Percentiles rank a stretch among this genome's conserved stretches.
phyloP scores from a whole-genome alignment of 2,797 vertebrate genomes.

The Holocentrus rufus region DNA sequence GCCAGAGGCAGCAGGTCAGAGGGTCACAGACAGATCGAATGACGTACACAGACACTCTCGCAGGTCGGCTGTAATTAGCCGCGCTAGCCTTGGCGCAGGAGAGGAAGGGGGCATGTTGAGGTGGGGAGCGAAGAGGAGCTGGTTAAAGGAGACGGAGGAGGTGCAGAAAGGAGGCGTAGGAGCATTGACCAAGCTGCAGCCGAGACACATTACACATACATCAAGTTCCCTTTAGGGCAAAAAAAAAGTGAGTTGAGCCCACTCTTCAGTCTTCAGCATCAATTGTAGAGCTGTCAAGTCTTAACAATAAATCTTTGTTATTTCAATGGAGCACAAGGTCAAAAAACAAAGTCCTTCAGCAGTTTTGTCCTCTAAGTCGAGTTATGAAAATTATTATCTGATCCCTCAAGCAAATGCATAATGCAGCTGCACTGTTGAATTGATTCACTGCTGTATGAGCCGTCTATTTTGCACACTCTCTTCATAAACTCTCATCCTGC shows the following conservation, averaged over 20 bases:
- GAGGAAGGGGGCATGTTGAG: slow-evolving; percentile 44
- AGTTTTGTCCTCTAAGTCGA: neutral
- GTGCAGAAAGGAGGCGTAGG: slow-evolving; percentile 7
- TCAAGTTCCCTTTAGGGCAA: neutral
- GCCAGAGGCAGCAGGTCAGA: slow-evolving; percentile 67
- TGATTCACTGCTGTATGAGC: slow-evolving; percentile 3
- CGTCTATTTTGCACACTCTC: neutral
- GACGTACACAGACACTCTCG: slow-evolving; percentile 48
- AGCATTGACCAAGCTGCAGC: neutral
- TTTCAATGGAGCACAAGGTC: neutral
- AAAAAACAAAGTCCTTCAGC: neutral
- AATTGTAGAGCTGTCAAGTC: neutral
- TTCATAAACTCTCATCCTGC: neutral
- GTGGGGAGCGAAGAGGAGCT: slow-evolving; percentile 29
- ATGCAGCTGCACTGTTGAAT: neutral
- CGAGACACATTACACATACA: neutral
- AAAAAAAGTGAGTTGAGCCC: neutral
- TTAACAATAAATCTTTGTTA: neutral
- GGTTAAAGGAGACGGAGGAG: neutral
- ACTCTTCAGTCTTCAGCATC: neutral
- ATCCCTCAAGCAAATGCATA: slow-evolving; percentile 8
- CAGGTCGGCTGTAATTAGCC: slow-evolving; percentile 70
- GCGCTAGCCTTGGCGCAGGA: slow-evolving; percentile 34
- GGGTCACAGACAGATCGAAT: slow-evolving; percentile 68
- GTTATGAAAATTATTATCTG: slow-evolving; percentile 18